Evolutionary conservation across 1,140 invertebrate species (phyloP).

Genomic region (Plectrocnemia conspersa): DNA sequence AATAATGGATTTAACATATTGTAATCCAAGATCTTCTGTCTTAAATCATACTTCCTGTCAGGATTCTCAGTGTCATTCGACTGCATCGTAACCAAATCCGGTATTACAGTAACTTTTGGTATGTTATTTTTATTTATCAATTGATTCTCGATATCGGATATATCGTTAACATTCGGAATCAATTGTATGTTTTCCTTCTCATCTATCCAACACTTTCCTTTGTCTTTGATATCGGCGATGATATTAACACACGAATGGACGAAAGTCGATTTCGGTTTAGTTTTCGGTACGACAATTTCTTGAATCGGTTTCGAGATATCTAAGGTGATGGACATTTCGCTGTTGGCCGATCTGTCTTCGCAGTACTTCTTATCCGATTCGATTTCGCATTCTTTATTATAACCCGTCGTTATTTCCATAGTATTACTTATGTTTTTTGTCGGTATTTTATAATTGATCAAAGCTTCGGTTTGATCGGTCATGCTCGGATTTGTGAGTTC

Average conservation of each 20-base stretch:
- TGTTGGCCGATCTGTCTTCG: too few species aligned
- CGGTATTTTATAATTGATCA: slow-evolving; percentile 28
- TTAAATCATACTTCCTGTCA: too few species aligned
- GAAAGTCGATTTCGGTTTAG: neutral
- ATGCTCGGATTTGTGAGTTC: slow-evolving; percentile 17
- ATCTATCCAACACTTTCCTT: slow-evolving; percentile 9
- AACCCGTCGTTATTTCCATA: neutral
- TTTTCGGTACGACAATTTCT: slow-evolving; percentile 9
- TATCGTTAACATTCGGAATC: slow-evolving; percentile 9
- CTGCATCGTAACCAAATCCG: neutral
- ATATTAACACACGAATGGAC: slow-evolving; percentile 5
- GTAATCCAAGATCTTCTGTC: too few species aligned
- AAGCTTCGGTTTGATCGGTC: slow-evolving; percentile 27
- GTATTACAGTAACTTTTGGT: too few species aligned
- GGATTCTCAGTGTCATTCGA: too few species aligned
- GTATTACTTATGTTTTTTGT: neutral
- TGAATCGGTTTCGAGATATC: slow-evolving; percentile 10
- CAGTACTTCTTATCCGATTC: too few species aligned
- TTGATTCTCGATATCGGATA: neutral
- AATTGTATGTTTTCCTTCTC: slow-evolving; percentile 28
- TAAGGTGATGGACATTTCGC: slow-evolving; percentile 27
- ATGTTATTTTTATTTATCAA: too few species aligned
- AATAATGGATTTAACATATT: too few species aligned
- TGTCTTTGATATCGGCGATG: slow-evolving; percentile 1
- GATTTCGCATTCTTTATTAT: neutral